Conservation (phyloP, 2,888 invertebrate species). For the Dascillus cervinus region DNA sequence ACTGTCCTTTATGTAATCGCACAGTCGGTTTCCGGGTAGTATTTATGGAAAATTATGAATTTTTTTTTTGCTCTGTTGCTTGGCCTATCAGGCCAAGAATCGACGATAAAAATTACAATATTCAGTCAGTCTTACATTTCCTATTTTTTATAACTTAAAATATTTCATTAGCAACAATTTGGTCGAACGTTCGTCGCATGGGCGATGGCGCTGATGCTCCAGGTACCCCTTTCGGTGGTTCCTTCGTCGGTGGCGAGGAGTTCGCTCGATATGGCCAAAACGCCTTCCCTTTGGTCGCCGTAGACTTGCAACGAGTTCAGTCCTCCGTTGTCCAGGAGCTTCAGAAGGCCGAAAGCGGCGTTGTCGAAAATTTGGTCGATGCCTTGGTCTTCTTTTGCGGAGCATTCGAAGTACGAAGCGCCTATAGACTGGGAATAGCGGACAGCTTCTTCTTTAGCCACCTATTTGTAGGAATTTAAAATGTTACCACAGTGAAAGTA, state of each 20-base stretch:
- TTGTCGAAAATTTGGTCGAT: conserved; percentile 66
- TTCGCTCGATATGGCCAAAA: conserved; percentile 48
- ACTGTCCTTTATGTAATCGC: too few relatives aligned
- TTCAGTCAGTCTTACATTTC: too few relatives aligned
- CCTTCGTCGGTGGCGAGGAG: conserved; percentile 54
- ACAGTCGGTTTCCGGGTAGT: too few relatives aligned
- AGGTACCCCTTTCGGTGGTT: conserved; percentile 55
- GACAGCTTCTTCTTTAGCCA: conserved; percentile 57
- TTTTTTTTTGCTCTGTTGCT: too few relatives aligned
- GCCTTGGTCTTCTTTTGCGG: conserved; percentile 69
- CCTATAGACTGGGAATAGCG: conserved; percentile 74
- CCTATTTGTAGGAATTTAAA: conserved; percentile 23
- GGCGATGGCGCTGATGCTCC: conserved; percentile 59
- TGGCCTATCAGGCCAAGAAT: too few relatives aligned
- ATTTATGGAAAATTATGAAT: too few relatives aligned
- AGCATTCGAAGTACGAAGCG: conserved; percentile 79
- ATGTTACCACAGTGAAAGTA: neutral
- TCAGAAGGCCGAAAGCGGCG: conserved; percentile 56
- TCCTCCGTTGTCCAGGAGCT: conserved; percentile 44
- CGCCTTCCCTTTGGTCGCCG: conserved; percentile 29
- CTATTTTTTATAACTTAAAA: too few relatives aligned
- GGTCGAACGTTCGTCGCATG: conserved; percentile 56
- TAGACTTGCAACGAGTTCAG: too few relatives aligned
- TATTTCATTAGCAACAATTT: conserved; percentile 51
- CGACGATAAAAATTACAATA: too few relatives aligned